These are phyloP conservation scores for Drosophila parthenogenetica DNA, from an alignment of 2,888 invertebrate genomes.

Conservation along the genomic window DNA sequence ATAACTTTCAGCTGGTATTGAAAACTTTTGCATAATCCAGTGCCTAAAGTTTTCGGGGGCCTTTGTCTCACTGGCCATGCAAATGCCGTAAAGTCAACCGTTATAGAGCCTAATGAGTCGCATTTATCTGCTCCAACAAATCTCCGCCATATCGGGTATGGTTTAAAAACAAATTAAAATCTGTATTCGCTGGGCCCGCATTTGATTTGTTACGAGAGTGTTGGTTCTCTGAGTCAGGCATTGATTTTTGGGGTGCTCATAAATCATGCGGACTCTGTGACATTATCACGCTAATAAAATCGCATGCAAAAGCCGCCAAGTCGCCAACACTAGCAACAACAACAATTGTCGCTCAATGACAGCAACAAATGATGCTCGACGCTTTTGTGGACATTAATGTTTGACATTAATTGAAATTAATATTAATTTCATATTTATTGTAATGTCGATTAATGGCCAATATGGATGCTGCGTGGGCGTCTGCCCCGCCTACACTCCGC, in stretches of 20 bases:
- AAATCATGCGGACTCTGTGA: conserved; percentile 83
- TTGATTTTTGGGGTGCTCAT: conserved; percentile 64
- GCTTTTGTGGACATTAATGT: conserved; percentile 83
- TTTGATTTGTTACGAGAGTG: conserved; percentile 3
- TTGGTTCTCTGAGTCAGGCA: conserved; percentile 47
- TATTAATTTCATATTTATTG: conserved; percentile 83
- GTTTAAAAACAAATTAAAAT: conserved; percentile 72
- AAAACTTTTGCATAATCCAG: conserved; percentile 49
- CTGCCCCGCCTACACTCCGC: neutral
- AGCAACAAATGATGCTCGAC: conserved; percentile 83
- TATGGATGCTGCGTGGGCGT: conserved; percentile 60
- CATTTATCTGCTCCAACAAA: conserved; percentile 66
- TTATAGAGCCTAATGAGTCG: conserved; percentile 74
- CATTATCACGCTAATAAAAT: conserved; percentile 84
- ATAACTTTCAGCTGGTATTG: conserved; percentile 41
- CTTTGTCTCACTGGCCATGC: conserved; percentile 24
- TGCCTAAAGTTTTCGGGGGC: conserved; percentile 15
- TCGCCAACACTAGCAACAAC: conserved; percentile 49
- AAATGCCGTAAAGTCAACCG: conserved; percentile 57
- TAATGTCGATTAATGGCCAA: conserved; percentile 70
- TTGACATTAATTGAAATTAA: conserved; percentile 84
- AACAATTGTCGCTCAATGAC: conserved; percentile 51
- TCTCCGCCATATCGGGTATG: conserved; percentile 47
- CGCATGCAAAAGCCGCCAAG: conserved; percentile 69
- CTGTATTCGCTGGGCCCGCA: conserved; percentile 41